Evolutionary conservation across 1,140 invertebrate genomes (phyloP), one percentile per base, ranked within the genome.

Genomic region (Apis dorsata): DNA sequence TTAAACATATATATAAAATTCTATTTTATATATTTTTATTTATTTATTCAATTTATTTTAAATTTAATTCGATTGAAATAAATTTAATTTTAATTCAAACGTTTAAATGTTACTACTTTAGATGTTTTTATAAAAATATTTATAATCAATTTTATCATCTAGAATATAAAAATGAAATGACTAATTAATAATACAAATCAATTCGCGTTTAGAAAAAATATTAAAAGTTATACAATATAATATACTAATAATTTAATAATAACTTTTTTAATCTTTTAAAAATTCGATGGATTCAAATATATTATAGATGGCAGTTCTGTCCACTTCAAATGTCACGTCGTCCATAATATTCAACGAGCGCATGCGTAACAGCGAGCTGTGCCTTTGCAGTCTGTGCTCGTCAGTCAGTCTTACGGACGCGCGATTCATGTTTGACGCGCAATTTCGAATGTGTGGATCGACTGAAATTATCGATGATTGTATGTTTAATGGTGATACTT

Each of bases 381-480:
- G 83, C 77, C 86, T 85, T 81, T 81, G 72, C 68, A 55, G 63
- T 66, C 57, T 8, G 75, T 65, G 72, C 60, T 78, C 68, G 80
- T 78, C 84, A 81, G 69, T 88, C 82, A 86, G 83, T 88, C 82
- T 83, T 80, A 87, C 80, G 85, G 85, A 88, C 85, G 86, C 83
- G 88, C 81, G 87, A 87, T 85, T 85, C 70, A 75, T 74, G 83
- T 82, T 73, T 74, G 53, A 86, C 78, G 63, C 17, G 62, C 15
- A 79, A 82, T 84, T 85, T 62, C 74, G 83, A 55, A 76, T 77
- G 82, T 81, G 82, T 62, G 60, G 53, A 63, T 66, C 21, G 24
- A 77, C 24, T 19, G 55, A 68, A 51, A 21, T 68, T 62, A 78
- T 68, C 60, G 83, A 71, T 63, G 55, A 70, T 83, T 57, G 66